Percentiles rank a stretch among this genome's conserved stretches.
Conservation (phyloP, 2,113 vertebrate species). For the Geococcyx californianus region DNA sequence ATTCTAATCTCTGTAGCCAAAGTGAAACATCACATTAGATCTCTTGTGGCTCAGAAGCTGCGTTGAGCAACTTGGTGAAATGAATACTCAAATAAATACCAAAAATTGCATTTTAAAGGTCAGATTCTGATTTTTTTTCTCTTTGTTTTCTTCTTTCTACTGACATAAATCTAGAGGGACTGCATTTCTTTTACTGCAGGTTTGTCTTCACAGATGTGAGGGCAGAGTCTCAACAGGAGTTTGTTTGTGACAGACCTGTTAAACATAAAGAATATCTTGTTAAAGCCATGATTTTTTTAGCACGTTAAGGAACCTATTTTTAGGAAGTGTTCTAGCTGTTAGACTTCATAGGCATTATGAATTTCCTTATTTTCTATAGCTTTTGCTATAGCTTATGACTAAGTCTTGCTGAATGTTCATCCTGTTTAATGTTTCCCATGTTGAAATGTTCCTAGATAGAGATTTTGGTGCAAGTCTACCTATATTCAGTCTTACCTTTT, state of each 20-base stretch:
- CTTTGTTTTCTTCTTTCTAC: background rate
- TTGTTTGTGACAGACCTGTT: conserved; percentile 6
- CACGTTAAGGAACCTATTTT: conserved; percentile 2
- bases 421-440: background rate
- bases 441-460: background rate
- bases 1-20: background rate
- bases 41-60: background rate
- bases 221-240: background rate
- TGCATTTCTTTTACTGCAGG: background rate
- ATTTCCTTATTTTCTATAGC: conserved; percentile 13
- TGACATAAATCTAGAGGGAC: background rate
- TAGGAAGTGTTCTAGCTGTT: background rate
- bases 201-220: background rate
- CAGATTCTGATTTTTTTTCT: background rate
- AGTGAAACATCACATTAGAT: background rate
- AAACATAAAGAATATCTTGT: background rate
- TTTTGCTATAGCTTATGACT: conserved; percentile 23
- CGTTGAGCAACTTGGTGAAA: background rate
- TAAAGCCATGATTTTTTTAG: conserved; percentile 27
- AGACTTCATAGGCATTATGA: background rate
- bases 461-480: background rate
- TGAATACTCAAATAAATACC: background rate
- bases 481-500: background rate
- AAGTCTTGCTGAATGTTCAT: background rate
- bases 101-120: background rate